Conservation (phyloP, 2,113 vertebrate genomes). For the Clinocottus analis region DNA sequence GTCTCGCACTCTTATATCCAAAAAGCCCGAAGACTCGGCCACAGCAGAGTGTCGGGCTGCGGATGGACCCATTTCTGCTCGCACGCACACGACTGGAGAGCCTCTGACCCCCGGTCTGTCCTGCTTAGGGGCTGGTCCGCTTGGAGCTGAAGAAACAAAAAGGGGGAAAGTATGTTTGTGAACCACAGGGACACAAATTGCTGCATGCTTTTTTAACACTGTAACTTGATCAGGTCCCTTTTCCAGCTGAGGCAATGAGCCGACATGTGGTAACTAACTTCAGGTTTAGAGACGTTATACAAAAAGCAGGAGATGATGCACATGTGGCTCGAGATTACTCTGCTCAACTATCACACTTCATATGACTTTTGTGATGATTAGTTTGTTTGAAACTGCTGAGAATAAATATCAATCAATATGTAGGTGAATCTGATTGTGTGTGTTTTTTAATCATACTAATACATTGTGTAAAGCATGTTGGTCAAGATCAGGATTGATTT, state of each 20-base stretch:
- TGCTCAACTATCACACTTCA: too few species aligned
- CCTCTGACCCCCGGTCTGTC: slow-evolving; percentile 32
- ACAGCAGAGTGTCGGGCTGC: slow-evolving; percentile 82
- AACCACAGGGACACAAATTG: neutral
- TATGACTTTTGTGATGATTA: neutral
- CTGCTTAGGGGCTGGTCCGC: slow-evolving; percentile 33
- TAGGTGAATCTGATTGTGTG: too few species aligned
- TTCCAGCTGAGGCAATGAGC: neutral
- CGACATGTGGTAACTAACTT: neutral
- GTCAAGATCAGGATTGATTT: neutral
- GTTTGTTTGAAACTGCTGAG: neutral
- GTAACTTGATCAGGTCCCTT: neutral
- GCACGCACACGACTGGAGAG: slow-evolving; percentile 80
- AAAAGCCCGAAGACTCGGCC: slow-evolving; percentile 85
- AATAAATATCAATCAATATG: neutral
- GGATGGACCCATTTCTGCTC: slow-evolving; percentile 86
- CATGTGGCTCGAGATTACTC: neutral
- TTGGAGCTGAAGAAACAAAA: slow-evolving; percentile 40
- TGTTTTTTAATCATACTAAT: too few species aligned
- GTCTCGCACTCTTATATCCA: slow-evolving; percentile 84
- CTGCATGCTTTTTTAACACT: neutral
- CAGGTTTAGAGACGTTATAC: neutral
- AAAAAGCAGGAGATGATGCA: neutral
- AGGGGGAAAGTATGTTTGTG: neutral
- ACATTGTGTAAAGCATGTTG: too few species aligned